Evolutionary conservation across 2,797 vertebrate species (phyloP), one percentile per base, ranked within the genome.

Genomic region (Melanotaenia trifasciata): DNA sequence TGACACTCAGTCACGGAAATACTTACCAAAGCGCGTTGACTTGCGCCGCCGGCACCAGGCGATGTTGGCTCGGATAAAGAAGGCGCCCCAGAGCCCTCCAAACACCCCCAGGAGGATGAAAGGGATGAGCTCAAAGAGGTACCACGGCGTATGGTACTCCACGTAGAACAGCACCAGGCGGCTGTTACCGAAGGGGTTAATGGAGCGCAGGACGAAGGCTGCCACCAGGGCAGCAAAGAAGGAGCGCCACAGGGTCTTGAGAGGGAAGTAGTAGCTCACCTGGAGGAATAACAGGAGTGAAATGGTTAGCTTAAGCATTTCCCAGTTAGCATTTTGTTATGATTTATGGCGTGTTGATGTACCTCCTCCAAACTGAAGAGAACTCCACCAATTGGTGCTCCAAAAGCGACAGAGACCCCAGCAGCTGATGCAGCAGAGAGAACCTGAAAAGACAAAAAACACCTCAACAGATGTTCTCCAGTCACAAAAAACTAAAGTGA

Each of bases 191-290:
- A 99, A 99, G 1, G 98, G 98, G 93, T 99, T 99, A 86, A 99
- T 99, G 92, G 97, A 98, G 83, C 98, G 95, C 91, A 99, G 93
- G 84, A 99, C 96, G 74, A 99, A 99, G 1, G 98, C 98, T 3
- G 98, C 98, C 85, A 99, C 98, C 91, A 99, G 95, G 79, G 98
- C 98, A 50, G 98, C 98, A 79, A 99, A 99, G 93, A 99, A 99
- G 0, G 98, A 99, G 73, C 98, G 96, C 98, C 98, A 99, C 84
- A 99, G 92, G 0, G 98, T 99, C 93, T 99, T 99, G 70, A 99
- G 94, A 20, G 98, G 98, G 93, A 99, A 99, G 92, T 99, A 99
- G 88, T 99, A 99, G 91, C 98, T 99, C 90, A 99, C 98, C 98
- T 99, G 90, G 36, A 70, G 57, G 35, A 33, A 24, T 32, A 1